Evolutionary conservation across 2,888 invertebrate species (phyloP).

Genomic region (Heliconius cydno): DNA sequence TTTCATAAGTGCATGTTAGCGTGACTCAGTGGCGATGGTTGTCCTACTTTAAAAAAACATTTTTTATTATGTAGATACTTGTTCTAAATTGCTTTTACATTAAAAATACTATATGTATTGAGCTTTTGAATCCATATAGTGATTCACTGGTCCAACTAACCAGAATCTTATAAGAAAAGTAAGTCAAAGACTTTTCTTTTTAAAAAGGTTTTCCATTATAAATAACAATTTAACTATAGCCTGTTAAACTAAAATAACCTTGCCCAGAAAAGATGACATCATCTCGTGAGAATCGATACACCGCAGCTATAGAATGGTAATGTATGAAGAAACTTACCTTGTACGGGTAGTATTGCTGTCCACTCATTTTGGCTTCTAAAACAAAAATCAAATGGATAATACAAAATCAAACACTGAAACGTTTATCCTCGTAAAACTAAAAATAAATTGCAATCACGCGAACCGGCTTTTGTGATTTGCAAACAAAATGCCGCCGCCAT

Average conservation of each 20-base stretch:
- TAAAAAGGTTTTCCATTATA: not conserved
- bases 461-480: conserved; percentile 65
- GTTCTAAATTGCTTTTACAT: not conserved
- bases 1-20: conserved; percentile 7
- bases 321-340: conserved; percentile 86
- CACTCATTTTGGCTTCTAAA: conserved; percentile 85
- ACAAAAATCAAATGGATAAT: conserved; percentile 58
- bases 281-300: conserved; percentile 71
- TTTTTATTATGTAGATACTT: not conserved
- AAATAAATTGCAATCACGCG: conserved; percentile 67
- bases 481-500: conserved; percentile 51
- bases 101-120: not conserved
- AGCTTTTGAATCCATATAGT: not conserved
- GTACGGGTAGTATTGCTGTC: conserved; percentile 93
- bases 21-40: not conserved
- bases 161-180: conserved; percentile 25
- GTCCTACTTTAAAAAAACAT: not conserved
- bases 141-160: not conserved
- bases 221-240: conserved; percentile 37
- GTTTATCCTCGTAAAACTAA: conserved; percentile 53
- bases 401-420: conserved; percentile 53
- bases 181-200: not conserved
- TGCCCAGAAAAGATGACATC: conserved; percentile 75
- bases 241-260: conserved; percentile 53
- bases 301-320: conserved; percentile 48